These are phyloP conservation scores for Episyrphus balteatus DNA, from an alignment of 1,140 invertebrate species.

Conservation along the genomic window DNA sequence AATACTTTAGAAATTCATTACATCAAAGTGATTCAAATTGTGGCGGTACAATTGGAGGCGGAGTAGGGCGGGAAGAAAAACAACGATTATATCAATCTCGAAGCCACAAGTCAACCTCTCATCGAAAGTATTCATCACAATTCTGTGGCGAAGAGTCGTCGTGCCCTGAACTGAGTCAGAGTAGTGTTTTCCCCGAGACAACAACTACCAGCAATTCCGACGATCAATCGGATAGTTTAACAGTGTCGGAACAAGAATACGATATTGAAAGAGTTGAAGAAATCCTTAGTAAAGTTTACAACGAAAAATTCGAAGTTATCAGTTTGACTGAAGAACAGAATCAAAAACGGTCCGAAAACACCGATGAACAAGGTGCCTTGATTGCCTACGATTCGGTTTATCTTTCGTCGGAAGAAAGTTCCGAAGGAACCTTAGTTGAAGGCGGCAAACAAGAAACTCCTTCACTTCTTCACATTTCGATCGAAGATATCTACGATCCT, in stretches of 20 bases:
- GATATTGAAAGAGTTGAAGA: slow-evolving; percentile 27
- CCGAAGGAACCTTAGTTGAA: slow-evolving; percentile 28
- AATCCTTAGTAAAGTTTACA: slow-evolving; percentile 21
- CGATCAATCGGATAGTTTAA: slow-evolving; percentile 28
- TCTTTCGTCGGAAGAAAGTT: slow-evolving; percentile 33
- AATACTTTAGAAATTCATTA: slow-evolving; percentile 46
- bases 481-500: slow-evolving; percentile 29
- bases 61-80: slow-evolving; percentile 25
- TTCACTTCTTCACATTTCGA: slow-evolving; percentile 26
- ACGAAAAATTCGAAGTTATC: slow-evolving; percentile 26
- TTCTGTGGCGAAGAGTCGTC: slow-evolving; percentile 14
- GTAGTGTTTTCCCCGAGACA: slow-evolving; percentile 31
- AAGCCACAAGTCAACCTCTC: slow-evolving; percentile 15
- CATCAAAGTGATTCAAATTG: slow-evolving; percentile 23
- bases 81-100: slow-evolving; percentile 29
- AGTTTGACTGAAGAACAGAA: slow-evolving; percentile 26
- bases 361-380: slow-evolving; percentile 7
- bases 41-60: slow-evolving; percentile 21
- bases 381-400: slow-evolving; percentile 36
- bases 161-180: slow-evolving; percentile 32
- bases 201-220: slow-evolving; percentile 29
- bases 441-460: slow-evolving; percentile 20
- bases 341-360: slow-evolving; percentile 3
- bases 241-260: slow-evolving; percentile 31
- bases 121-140: background rate